A percentile compares a stretch with the other conserved stretches of the same genome.
Conservation (phyloP, 1,140 invertebrate species). For the Oryctes rhinoceros region DNA sequence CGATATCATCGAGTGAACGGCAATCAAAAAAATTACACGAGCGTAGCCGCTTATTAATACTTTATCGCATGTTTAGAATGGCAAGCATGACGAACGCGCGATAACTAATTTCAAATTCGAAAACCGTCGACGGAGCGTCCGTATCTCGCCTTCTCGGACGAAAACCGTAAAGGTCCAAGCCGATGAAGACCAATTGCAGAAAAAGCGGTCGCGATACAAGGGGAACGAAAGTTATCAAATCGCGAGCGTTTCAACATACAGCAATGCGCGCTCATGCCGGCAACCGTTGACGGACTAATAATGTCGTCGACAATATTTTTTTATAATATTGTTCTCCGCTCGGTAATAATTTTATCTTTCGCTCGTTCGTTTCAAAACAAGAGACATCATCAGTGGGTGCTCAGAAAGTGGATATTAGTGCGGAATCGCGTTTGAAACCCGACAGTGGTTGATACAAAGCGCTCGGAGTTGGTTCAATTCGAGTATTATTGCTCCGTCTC, state of each 20-base stretch:
- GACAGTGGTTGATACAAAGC: background rate
- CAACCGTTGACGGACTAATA: background rate
- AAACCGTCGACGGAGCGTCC: background rate
- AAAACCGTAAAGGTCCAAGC: background rate
- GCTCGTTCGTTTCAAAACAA: slow-evolving; percentile 23
- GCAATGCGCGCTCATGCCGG: background rate
- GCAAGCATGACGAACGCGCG: too few relatives aligned
- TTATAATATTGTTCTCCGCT: background rate
- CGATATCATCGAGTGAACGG: too few relatives aligned
- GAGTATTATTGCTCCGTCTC: background rate
- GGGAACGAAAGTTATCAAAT: background rate
- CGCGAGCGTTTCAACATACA: background rate
- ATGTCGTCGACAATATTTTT: background rate
- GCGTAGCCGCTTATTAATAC: too few relatives aligned
- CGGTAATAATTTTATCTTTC: slow-evolving; percentile 4
- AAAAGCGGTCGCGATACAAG: background rate
- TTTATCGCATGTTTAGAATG: too few relatives aligned
- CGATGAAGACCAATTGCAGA: background rate
- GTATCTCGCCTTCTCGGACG: background rate
- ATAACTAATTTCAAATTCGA: background rate
- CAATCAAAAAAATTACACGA: too few relatives aligned
- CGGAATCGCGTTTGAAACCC: background rate
- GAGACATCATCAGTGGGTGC: slow-evolving; percentile 2
- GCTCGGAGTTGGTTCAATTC: background rate
- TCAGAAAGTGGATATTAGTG: background rate